Evolutionary conservation across 53 echinoderm and acorn worm genomes (phyloP), one percentile per base, ranked within the genome.

Genomic region (Arbacia lixula): DNA sequence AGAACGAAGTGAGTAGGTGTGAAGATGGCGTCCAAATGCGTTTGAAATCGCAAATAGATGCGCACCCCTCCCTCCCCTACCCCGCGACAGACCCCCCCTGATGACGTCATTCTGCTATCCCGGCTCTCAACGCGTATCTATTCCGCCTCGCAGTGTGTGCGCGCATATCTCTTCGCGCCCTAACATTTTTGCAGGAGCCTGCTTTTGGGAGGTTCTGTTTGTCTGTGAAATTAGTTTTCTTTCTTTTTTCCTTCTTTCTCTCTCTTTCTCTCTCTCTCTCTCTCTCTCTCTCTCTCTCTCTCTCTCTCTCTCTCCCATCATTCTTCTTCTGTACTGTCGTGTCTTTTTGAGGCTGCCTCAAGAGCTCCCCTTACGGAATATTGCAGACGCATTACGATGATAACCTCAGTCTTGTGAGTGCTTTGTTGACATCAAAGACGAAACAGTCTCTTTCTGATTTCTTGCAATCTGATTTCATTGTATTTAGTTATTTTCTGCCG

Each of bases 191-290:
- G 31, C 1, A 37, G 21, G 73, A 41, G 53, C 52, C 50, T 73
- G 73, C 52, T 73, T 73, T 73, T 53, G 21, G 17, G 46, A 73
- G 73, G 17, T 33, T 33, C n/a, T 73, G 73, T 73, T 71, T 73
- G 73, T 73, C 73, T 73, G 51, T n/a, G 73, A 53, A 73, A 73
- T 73, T 73, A 73, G 53, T 73, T 73, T 73, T 28, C 24, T 72
- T 73, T 21, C 32, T 19, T 52, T 30, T 33, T 28, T 32, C 53
- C 30, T 19, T 34, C 35, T 73, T 1, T 32, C 20, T 42, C 43
- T 40, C 24, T 6, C 24, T 57, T 46, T 73, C 28, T 53, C 32
- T 52, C 52, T 33, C 26, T 32, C 53, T 33, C 21, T 34, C 35
- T 73, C 1, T 32, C 20, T 42, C 43, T 40, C 24, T 6, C 24